Percentiles rank a stretch among this genome's conserved stretches.
phyloP scores from a whole-genome alignment of 2,888 invertebrate species.

The Patella depressa region DNA sequence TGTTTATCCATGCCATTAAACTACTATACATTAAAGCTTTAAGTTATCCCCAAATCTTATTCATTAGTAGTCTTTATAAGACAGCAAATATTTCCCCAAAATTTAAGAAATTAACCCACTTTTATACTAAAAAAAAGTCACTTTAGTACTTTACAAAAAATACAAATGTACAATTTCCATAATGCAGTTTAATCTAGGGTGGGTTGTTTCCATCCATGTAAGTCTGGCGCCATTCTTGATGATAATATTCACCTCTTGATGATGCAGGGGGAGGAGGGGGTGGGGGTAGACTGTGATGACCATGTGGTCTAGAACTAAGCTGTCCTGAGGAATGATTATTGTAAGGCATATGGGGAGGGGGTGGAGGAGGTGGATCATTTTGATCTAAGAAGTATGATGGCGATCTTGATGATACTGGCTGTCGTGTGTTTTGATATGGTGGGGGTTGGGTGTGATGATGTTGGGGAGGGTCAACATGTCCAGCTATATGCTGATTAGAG shows the following conservation, averaged over 20 bases:
- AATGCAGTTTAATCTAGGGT: background rate
- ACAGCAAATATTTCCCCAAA: too few relatives aligned
- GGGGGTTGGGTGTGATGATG: slow-evolving; percentile 1
- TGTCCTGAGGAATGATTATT: background rate
- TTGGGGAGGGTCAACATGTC: slow-evolving; percentile 22
- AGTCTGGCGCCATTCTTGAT: slow-evolving; percentile 30
- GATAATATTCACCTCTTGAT: slow-evolving; percentile 16
- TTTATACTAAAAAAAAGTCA: too few relatives aligned
- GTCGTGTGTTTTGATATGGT: slow-evolving; percentile 15
- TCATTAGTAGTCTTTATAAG: too few relatives aligned
- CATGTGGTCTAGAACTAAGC: background rate
- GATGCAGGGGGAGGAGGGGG: slow-evolving; percentile 21
- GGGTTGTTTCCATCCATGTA: slow-evolving; percentile 21
- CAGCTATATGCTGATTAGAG: slow-evolving; percentile 21
- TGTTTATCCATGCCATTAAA: too few relatives aligned
- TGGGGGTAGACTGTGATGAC: background rate
- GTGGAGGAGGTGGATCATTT: slow-evolving; percentile 33
- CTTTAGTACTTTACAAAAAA: too few relatives aligned
- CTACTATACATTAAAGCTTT: too few relatives aligned
- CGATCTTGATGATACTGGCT: slow-evolving; percentile 24
- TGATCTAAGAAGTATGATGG: slow-evolving; percentile 29
- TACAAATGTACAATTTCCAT: too few relatives aligned
- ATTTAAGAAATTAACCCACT: too few relatives aligned
- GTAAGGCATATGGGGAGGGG: slow-evolving; percentile 31
- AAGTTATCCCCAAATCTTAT: too few relatives aligned